Conservation (phyloP, 1,140 invertebrate genomes). For the Drosophila funebris region DNA sequence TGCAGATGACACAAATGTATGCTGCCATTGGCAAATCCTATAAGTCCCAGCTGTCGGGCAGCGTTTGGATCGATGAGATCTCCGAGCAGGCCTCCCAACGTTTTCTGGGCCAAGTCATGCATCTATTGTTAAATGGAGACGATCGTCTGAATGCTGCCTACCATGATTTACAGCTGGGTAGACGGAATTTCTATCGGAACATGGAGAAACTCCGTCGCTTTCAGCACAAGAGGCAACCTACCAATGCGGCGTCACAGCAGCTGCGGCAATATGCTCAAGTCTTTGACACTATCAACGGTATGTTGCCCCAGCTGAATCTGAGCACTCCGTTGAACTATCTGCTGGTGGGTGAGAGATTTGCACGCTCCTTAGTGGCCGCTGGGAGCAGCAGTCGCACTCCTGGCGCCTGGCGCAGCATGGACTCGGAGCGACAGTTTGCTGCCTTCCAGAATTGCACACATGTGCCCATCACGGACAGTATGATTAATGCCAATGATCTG, state of each 20-base stretch:
- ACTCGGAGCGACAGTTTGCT: slow-evolving; percentile 63
- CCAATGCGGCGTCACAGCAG: slow-evolving; percentile 8
- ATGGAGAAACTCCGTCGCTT: slow-evolving; percentile 69
- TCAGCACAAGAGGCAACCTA: slow-evolving; percentile 26
- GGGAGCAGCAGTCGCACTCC: slow-evolving; percentile 66
- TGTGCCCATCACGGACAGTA: not conserved
- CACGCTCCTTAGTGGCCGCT: slow-evolving; percentile 59
- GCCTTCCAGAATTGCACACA: slow-evolving; percentile 52
- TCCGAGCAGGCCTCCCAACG: slow-evolving; percentile 62
- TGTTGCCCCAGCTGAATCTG: slow-evolving; percentile 61
- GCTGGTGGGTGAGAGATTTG: slow-evolving; percentile 64
- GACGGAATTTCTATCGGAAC: slow-evolving; percentile 72
- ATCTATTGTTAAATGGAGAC: slow-evolving; percentile 67
- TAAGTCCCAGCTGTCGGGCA: slow-evolving; percentile 48
- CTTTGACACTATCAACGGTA: slow-evolving; percentile 51
- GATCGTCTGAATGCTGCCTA: slow-evolving; percentile 62
- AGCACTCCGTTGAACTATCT: slow-evolving; percentile 65
- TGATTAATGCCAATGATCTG: slow-evolving; percentile 60
- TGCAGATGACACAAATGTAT: slow-evolving; percentile 66
- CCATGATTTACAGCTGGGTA: slow-evolving; percentile 40
- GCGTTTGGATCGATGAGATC: slow-evolving; percentile 76
- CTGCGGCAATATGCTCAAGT: slow-evolving; percentile 51
- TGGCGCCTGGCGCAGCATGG: slow-evolving; percentile 76
- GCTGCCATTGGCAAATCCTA: slow-evolving; percentile 59
- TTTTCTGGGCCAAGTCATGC: slow-evolving; percentile 65